These are phyloP conservation scores for Drosophila chauvacae DNA, from an alignment of 1,140 invertebrate genomes.

Conservation along the genomic window DNA sequence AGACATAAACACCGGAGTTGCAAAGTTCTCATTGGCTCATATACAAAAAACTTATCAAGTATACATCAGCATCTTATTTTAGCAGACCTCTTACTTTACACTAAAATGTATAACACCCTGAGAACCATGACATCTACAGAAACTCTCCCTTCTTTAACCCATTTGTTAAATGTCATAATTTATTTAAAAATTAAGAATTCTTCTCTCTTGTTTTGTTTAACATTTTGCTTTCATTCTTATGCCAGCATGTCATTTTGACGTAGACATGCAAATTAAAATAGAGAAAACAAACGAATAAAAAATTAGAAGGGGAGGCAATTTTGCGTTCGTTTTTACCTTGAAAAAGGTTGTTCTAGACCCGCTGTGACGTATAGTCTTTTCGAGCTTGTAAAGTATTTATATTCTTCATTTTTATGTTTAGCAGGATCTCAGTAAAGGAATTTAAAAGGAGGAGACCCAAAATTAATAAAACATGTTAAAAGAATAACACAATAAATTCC, in stretches of 20 bases:
- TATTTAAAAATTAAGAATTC: conserved; percentile 4
- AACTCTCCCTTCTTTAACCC: not conserved
- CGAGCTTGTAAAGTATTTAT: not conserved
- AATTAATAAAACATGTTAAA: not conserved
- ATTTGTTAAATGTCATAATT: not conserved
- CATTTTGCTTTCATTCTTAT: conserved; percentile 24
- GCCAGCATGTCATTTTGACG: conserved; percentile 61
- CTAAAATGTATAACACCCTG: not conserved
- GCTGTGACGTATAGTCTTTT: not conserved
- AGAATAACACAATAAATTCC: too few species aligned
- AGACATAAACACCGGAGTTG: conserved; percentile 36
- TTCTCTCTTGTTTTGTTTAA: conserved; percentile 15
- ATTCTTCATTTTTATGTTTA: not conserved
- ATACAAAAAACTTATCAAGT: too few species aligned
- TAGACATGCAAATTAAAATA: conserved; percentile 74
- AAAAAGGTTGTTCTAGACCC: not conserved
- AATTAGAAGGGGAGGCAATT: conserved; percentile 18
- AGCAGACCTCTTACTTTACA: not conserved
- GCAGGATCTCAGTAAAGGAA: not conserved
- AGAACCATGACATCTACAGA: not conserved
- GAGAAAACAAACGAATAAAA: conserved; percentile 49
- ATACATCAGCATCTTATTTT: too few species aligned
- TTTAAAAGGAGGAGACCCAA: not conserved
- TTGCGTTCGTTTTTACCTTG: conserved; percentile 26
- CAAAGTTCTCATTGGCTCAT: conserved; percentile 64